phyloP scores from a whole-genome alignment of 2,888 invertebrate species.

The Miltochrista miniata region DNA sequence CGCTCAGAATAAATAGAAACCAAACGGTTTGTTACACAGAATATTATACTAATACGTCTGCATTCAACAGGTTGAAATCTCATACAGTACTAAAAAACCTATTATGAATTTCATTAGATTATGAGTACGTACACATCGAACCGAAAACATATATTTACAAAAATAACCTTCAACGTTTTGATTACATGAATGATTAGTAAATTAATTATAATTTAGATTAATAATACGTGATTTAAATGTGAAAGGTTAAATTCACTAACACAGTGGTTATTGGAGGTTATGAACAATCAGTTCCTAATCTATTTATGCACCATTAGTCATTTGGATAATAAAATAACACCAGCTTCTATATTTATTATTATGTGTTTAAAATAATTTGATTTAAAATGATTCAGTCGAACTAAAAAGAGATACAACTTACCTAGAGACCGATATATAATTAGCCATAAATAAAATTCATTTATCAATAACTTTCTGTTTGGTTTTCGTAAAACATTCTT shows the following conservation, averaged over 20 bases:
- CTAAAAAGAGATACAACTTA: constrained; percentile 26
- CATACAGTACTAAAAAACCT: constrained; percentile 27
- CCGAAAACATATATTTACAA: constrained; percentile 35
- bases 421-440: constrained; percentile 10
- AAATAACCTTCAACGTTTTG: constrained; percentile 18
- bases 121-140: constrained; percentile 23
- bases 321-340: constrained; percentile 45
- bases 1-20: neutral
- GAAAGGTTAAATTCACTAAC: constrained; percentile 26
- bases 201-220: constrained; percentile 1
- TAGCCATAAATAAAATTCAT: neutral
- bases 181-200: constrained; percentile 9
- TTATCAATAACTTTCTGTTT: neutral
- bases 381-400: constrained; percentile 35
- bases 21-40: neutral
- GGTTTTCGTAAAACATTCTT: neutral
- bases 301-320: constrained; percentile 65
- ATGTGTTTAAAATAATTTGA: constrained; percentile 13
- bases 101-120: constrained; percentile 33
- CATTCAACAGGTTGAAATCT: constrained; percentile 14
- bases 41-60: neutral
- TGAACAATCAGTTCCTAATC: constrained; percentile 47
- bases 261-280: constrained; percentile 26
- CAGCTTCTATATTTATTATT: constrained; percentile 29
- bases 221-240: constrained; percentile 13